A percentile compares a stretch with the other conserved stretches of the same genome.
These are phyloP conservation scores for Cyphomyrus discorhynchus DNA, from an alignment of 2,113 vertebrate species.

Conservation along the genomic window DNA sequence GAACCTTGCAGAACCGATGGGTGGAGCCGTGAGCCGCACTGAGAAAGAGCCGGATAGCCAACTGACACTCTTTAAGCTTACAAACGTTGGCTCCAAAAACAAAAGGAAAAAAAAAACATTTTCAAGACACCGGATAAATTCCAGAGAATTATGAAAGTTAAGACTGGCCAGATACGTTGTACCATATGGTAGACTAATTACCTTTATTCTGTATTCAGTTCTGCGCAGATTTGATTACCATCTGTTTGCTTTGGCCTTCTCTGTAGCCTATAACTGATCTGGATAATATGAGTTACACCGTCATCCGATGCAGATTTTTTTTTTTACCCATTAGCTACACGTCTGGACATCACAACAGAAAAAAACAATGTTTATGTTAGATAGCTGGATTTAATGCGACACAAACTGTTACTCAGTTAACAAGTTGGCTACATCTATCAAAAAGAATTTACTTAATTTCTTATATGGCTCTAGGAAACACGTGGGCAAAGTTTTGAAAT, in stretches of 20 bases:
- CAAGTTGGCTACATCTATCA: neutral
- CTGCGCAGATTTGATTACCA: slow-evolving; percentile 15
- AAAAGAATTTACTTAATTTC: neutral
- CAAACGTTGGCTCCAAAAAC: neutral
- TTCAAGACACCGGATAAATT: slow-evolving; percentile 5
- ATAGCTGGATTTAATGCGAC: neutral
- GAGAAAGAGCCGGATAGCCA: neutral
- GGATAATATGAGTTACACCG: neutral
- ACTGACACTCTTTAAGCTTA: neutral
- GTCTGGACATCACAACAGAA: neutral
- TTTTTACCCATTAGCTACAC: neutral
- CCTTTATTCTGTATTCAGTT: slow-evolving; percentile 15
- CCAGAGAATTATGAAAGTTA: neutral
- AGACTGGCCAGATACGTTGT: neutral
- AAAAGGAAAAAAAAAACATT: neutral
- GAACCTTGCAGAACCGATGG: neutral
- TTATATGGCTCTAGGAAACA: neutral
- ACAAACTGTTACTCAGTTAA: neutral
- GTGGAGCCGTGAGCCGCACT: neutral
- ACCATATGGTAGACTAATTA: slow-evolving; percentile 12
- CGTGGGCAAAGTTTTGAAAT: neutral
- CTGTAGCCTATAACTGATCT: slow-evolving; percentile 11
- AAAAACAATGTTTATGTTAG: neutral
- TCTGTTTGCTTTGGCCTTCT: slow-evolving; percentile 11
- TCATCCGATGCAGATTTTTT: neutral